These are phyloP conservation scores for Lagopus muta DNA, from an alignment of 2,113 vertebrate genomes.

Conservation along the genomic window DNA sequence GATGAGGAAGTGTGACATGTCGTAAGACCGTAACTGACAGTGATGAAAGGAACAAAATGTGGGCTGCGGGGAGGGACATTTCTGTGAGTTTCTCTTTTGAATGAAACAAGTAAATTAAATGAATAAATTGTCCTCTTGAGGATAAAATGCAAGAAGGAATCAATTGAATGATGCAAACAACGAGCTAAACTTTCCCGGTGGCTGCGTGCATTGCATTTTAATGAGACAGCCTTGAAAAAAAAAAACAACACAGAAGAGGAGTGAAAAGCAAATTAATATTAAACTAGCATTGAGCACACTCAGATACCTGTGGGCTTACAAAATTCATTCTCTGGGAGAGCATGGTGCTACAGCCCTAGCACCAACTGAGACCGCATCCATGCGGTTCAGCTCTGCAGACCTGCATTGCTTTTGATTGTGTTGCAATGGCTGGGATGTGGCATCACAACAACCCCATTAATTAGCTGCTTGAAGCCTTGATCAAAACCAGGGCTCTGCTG, in stretches of 20 bases:
- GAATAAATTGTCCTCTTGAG: not conserved
- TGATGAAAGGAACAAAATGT: not conserved
- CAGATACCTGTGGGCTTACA: not conserved
- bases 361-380: not conserved
- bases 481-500: not conserved
- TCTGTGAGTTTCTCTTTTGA: not conserved
- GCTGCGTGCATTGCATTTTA: conserved; percentile 21
- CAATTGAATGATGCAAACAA: not conserved
- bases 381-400: not conserved
- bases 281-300: not conserved
- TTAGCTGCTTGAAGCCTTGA: not conserved
- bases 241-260: not conserved
- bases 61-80: not conserved
- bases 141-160: conserved; percentile 19
- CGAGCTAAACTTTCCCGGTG: not conserved
- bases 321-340: not conserved
- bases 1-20: not conserved
- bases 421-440: not conserved
- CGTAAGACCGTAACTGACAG: not conserved
- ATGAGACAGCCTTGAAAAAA: conserved; percentile 11
- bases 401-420: not conserved
- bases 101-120: conserved; percentile 10
- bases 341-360: not conserved
- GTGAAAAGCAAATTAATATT: not conserved
- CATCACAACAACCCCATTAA: not conserved